Conservation (phyloP, 2,888 invertebrate genomes). For the Habrosyne pyritoides region DNA sequence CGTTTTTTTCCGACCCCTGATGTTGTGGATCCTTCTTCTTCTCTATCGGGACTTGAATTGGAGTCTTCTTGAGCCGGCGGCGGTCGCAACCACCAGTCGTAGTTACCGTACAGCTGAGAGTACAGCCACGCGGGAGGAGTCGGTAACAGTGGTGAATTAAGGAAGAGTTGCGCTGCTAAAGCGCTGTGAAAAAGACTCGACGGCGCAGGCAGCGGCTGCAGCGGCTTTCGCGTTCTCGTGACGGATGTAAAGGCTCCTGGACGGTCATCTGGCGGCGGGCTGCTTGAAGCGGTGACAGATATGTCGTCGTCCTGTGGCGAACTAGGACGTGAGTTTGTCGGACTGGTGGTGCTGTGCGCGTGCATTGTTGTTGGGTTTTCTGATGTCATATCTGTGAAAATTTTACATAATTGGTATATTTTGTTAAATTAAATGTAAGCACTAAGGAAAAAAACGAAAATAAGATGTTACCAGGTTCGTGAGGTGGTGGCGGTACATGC, state of each 20-base stretch:
- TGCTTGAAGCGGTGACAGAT: slow-evolving; percentile 85
- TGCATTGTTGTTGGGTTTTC: slow-evolving; percentile 77
- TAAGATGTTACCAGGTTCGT: slow-evolving; percentile 69
- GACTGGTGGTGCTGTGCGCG: slow-evolving; percentile 89
- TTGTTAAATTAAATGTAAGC: too few species aligned
- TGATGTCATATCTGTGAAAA: slow-evolving; percentile 64
- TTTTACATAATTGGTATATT: too few species aligned
- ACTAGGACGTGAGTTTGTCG: slow-evolving; percentile 85
- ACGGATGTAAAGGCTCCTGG: slow-evolving; percentile 83
- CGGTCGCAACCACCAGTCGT: slow-evolving; percentile 87
- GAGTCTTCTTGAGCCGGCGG: slow-evolving; percentile 72
- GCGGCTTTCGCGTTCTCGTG: slow-evolving; percentile 68
- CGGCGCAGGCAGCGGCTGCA: slow-evolving; percentile 73
- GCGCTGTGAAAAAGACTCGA: slow-evolving; percentile 79
- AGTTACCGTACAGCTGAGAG: slow-evolving; percentile 88
- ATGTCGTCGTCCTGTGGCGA: slow-evolving; percentile 85
- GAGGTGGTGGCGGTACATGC: slow-evolving; percentile 75
- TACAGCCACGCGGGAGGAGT: slow-evolving; percentile 91
- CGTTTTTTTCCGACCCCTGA: slow-evolving; percentile 76
- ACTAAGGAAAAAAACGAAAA: not conserved
- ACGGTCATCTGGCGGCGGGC: slow-evolving; percentile 79
- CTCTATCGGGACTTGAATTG: slow-evolving; percentile 71
- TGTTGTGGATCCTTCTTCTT: slow-evolving; percentile 66
- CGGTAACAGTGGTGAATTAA: slow-evolving; percentile 89
- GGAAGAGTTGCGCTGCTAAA: slow-evolving; percentile 87